Conservation (phyloP, 2,888 invertebrate species). For the Heteropelma amictum region DNA sequence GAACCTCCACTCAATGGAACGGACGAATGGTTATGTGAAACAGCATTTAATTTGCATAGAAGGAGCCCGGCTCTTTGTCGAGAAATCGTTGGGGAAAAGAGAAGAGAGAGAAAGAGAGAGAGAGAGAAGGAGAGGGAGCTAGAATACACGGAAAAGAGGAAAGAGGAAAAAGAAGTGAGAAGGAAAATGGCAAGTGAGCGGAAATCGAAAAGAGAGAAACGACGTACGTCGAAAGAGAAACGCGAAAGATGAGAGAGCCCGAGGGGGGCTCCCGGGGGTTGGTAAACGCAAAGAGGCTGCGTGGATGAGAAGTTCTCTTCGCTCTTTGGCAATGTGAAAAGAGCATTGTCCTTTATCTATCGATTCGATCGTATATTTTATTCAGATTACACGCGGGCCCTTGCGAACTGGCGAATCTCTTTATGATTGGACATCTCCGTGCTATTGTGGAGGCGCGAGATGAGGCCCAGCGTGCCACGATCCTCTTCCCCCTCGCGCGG, state of each 20-base stretch:
- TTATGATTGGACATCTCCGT: slow-evolving; percentile 76
- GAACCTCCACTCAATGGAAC: slow-evolving; percentile 77
- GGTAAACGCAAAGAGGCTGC: slow-evolving; percentile 17
- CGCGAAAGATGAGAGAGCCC: slow-evolving; percentile 25
- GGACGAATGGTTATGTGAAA: slow-evolving; percentile 78
- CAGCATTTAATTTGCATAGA: slow-evolving; percentile 78
- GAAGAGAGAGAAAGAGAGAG: slow-evolving; percentile 46
- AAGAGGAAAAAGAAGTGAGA: slow-evolving; percentile 16
- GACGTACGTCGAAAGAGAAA: slow-evolving; percentile 4
- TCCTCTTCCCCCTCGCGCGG: background rate
- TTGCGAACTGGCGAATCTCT: slow-evolving; percentile 73
- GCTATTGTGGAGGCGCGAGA: slow-evolving; percentile 62
- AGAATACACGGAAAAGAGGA: slow-evolving; percentile 24
- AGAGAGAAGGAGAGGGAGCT: slow-evolving; percentile 20
- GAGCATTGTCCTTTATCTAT: slow-evolving; percentile 78
- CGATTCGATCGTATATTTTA: slow-evolving; percentile 77
- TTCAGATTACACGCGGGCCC: slow-evolving; percentile 73
- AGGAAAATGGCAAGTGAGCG: slow-evolving; percentile 22
- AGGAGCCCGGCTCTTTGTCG: slow-evolving; percentile 77
- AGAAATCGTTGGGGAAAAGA: slow-evolving; percentile 59
- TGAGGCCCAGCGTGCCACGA: background rate
- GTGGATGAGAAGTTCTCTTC: slow-evolving; percentile 53
- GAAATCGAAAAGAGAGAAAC: slow-evolving; percentile 25
- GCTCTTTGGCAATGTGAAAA: slow-evolving; percentile 73
- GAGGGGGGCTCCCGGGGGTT: background rate